Conservation (phyloP, 2,797 vertebrate species). For the Hemibagrus guttatus region DNA sequence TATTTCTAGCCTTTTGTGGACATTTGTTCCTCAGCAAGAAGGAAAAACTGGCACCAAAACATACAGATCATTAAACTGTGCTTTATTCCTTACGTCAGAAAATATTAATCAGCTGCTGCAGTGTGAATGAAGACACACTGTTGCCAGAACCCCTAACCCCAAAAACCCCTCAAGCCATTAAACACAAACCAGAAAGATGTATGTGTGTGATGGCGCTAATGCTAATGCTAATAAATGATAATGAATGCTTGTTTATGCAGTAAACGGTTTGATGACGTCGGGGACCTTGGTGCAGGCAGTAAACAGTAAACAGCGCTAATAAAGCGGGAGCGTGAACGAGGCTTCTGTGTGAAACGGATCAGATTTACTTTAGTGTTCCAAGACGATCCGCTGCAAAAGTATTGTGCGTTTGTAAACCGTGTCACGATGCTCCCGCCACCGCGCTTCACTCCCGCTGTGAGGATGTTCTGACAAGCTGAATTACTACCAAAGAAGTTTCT, state of each 20-base stretch:
- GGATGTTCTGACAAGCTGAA: too few relatives aligned
- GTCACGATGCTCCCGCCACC: too few relatives aligned
- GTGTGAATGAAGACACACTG: not conserved
- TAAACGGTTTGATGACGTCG: not conserved
- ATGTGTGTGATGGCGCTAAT: not conserved
- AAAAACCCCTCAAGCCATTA: not conserved
- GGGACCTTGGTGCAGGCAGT: not conserved
- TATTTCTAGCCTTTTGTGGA: not conserved
- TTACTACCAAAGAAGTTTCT: too few relatives aligned
- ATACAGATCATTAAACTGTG: not conserved
- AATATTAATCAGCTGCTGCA: not conserved
- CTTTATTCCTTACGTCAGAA: not conserved
- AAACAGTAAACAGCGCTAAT: not conserved
- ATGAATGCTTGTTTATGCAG: not conserved
- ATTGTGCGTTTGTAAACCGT: too few relatives aligned
- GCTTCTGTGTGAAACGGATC: not conserved
- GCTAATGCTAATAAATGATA: not conserved
- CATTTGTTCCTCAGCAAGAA: not conserved
- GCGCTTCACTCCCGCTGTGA: too few relatives aligned
- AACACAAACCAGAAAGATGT: not conserved
- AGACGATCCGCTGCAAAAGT: too few relatives aligned
- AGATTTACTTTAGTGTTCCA: too few relatives aligned
- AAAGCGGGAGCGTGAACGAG: not conserved
- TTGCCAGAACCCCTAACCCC: too few relatives aligned
- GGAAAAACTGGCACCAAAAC: not conserved